Conservation (phyloP, 2,113 vertebrate genomes). For the Carassius gibelio region DNA sequence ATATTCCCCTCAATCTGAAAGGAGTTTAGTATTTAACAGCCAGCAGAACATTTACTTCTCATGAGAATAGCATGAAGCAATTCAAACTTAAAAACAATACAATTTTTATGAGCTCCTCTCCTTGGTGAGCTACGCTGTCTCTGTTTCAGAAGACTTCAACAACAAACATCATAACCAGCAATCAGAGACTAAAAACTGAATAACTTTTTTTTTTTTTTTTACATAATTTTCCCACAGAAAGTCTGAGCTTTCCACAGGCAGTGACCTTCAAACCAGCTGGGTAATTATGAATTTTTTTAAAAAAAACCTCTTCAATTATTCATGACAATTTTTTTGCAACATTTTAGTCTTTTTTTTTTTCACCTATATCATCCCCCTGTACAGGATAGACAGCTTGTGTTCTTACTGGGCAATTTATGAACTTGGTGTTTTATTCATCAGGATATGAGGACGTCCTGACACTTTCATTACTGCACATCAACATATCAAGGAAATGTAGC, state of each 20-base stretch:
- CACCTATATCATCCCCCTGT: slow-evolving; percentile 13
- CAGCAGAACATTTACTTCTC: background rate
- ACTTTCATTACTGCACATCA: slow-evolving; percentile 57
- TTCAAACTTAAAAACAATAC: slow-evolving; percentile 9
- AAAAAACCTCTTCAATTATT: slow-evolving; percentile 91
- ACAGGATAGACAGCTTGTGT: slow-evolving; percentile 69
- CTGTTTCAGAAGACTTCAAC: slow-evolving; percentile 11
- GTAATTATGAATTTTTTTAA: slow-evolving; percentile 90
- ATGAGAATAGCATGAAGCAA: background rate
- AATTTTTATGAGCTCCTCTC: slow-evolving; percentile 34
- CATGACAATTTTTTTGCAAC: slow-evolving; percentile 83
- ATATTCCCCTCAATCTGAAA: too few species aligned
- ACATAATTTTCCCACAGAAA: slow-evolving; percentile 82
- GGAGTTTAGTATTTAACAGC: background rate
- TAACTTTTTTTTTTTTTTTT: slow-evolving; percentile 50
- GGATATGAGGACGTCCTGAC: slow-evolving; percentile 78
- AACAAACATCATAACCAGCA: slow-evolving; percentile 44
- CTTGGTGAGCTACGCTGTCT: background rate
- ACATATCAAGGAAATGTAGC: slow-evolving; percentile 57
- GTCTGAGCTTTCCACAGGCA: slow-evolving; percentile 77
- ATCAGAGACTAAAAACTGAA: slow-evolving; percentile 52
- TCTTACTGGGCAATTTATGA: slow-evolving; percentile 82
- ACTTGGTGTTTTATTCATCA: slow-evolving; percentile 91
- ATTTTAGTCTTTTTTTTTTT: too few species aligned
- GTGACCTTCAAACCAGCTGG: slow-evolving; percentile 85